Conservation (phyloP, 2,113 vertebrate species). For the Cyrtonyx montezumae region DNA sequence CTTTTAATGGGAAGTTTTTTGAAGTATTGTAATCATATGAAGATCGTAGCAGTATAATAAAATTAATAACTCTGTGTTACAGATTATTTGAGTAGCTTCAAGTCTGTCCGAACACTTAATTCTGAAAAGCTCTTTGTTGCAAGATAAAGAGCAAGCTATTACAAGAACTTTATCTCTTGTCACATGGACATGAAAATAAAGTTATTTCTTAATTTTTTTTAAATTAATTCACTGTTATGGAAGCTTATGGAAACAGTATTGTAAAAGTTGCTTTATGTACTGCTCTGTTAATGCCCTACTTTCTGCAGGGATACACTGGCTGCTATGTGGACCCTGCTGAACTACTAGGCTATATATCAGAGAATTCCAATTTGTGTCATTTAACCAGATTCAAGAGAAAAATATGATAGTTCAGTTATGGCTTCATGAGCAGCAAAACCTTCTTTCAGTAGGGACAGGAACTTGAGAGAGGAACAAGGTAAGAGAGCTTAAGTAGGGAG, state of each 20-base stretch:
- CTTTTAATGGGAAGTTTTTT: not conserved
- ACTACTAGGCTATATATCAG: not conserved
- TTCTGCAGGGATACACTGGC: not conserved
- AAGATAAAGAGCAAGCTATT: not conserved
- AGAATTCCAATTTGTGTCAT: not conserved
- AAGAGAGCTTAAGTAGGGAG: not conserved
- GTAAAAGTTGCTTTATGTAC: not conserved
- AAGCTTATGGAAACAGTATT: not conserved
- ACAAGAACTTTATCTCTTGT: not conserved
- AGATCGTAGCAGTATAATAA: not conserved
- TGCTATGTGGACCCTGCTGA: not conserved
- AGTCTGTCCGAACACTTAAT: not conserved
- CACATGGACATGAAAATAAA: not conserved
- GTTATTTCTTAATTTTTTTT: not conserved
- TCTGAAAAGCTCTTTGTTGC: not conserved
- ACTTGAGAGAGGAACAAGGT: not conserved
- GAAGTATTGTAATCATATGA: not conserved
- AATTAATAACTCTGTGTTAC: not conserved
- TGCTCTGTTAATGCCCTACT: not conserved
- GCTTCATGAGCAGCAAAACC: not conserved
- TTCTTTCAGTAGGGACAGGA: not conserved
- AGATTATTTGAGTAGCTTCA: not conserved
- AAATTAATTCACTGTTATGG: not conserved
- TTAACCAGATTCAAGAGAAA: not conserved
- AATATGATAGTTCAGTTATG: not conserved